Base-by-base conservation (phyloP, 2,113 vertebrate genomes). In the Apteryx mantelli region DNA sequence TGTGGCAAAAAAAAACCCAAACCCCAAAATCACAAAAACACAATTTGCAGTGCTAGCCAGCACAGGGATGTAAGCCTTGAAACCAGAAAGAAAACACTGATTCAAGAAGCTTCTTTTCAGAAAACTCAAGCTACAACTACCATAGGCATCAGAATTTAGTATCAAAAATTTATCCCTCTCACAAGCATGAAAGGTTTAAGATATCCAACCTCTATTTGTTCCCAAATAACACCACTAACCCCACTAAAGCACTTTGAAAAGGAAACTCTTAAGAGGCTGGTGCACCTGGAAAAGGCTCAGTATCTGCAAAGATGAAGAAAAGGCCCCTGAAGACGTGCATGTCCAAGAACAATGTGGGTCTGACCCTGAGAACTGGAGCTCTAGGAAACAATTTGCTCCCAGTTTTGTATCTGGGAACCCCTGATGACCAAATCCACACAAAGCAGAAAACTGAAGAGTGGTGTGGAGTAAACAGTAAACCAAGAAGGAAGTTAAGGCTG, bases 291-390 rank as follows among this genome's bases (percentile, higher is more conserved):
- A 78, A 26, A 74, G 73, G 44, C 22, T n/a, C 55, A 66, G 77
- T 1, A n/a, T 5, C 77, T 69, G 65, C 83, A 84, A 61, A 68
- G 65, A 21, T 40, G 70, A 55, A 87, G 32, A 20, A n/a, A 63
- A 55, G 25, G 40, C 9, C 53, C 17, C 34, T 44, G 34, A 38
- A 71, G n/a, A 52, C 0, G 4, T 10, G 17, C 3, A 0, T 2
- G 9, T 46, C 66, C 30, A 84, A 79, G 38, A 79, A 65, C 81
- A 91, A 38, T 9, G 34, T 5, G 69, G 24, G 26, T n/a, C 74
- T 76, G 48, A 65, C 17, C 61, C 46, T 0, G 0, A 40, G 65
- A 69, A 34, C 42, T 44, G 30, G 19, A 30, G 30, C 21, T 34
- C 30, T 46, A 46, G 28, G 48, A 73, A 60, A 87, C 30, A 40